phyloP scores from a whole-genome alignment of 2,888 invertebrate species.

The Meliscaeva auricollis region DNA sequence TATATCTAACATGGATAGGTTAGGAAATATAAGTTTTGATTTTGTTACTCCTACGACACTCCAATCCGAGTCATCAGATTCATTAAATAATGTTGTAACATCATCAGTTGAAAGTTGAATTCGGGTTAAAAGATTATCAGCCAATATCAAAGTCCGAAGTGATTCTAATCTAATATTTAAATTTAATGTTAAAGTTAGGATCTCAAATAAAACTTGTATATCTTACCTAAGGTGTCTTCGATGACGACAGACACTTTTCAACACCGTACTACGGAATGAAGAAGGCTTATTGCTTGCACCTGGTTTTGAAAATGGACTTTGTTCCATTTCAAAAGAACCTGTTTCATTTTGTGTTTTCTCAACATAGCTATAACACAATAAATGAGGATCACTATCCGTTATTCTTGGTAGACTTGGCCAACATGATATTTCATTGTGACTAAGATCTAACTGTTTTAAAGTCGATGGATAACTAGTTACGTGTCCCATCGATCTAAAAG shows the following conservation, averaged over 20 bases:
- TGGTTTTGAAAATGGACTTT: slow-evolving; percentile 78
- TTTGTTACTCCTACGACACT: slow-evolving; percentile 85
- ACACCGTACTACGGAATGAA: slow-evolving; percentile 88
- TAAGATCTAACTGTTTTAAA: slow-evolving; percentile 95
- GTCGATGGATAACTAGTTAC: slow-evolving; percentile 95
- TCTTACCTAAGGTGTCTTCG: slow-evolving; percentile 92
- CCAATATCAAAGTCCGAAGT: slow-evolving; percentile 86
- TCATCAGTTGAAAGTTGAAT: slow-evolving; percentile 93
- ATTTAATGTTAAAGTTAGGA: neutral
- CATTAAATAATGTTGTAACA: slow-evolving; percentile 87
- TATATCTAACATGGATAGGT: slow-evolving; percentile 97
- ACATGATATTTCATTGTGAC: slow-evolving; percentile 94
- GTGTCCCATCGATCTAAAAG: slow-evolving; percentile 90
- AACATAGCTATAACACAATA: slow-evolving; percentile 89
- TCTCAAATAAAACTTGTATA: neutral
- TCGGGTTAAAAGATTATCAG: slow-evolving; percentile 92
- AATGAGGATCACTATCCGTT: slow-evolving; percentile 87
- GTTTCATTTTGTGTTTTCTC: slow-evolving; percentile 76
- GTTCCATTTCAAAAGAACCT: slow-evolving; percentile 75
- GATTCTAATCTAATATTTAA: slow-evolving; percentile 80
- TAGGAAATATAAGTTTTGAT: slow-evolving; percentile 93
- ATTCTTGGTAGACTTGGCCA: slow-evolving; percentile 95
- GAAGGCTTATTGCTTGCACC: slow-evolving; percentile 82
- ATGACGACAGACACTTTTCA: slow-evolving; percentile 93
- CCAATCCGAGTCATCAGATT: slow-evolving; percentile 88